Evolutionary conservation across 2,888 invertebrate species (phyloP).

Genomic region (Latheticus oryzae): DNA sequence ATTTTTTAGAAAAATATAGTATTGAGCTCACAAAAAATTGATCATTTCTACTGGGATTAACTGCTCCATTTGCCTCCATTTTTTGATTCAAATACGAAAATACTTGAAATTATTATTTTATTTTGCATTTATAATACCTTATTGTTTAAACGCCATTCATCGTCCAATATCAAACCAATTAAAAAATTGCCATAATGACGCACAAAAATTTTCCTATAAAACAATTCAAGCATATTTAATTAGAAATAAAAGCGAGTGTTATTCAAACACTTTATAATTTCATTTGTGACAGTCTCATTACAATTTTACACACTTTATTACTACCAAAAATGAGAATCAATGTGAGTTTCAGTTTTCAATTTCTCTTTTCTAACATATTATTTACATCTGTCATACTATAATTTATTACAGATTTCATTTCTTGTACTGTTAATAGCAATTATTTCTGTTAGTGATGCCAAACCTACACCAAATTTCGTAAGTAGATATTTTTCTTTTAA

Average conservation of each 20-base stretch:
- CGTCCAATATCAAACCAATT: no score
- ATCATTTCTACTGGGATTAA: no score
- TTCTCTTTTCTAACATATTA: conserved; percentile 1
- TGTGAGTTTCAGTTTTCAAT: conserved; percentile 19
- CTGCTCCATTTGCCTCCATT: no score
- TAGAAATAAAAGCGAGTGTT: conserved; percentile 13
- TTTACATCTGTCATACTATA: conserved; percentile 1
- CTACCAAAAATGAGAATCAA: conserved; percentile 8
- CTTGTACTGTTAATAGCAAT: background rate
- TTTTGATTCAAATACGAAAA: no score
- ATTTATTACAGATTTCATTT: conserved; percentile 25
- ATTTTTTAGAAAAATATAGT: no score
- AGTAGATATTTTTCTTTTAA: background rate
- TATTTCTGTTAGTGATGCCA: conserved; percentile 3
- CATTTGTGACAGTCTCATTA: conserved; percentile 6
- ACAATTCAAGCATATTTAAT: conserved; percentile 10
- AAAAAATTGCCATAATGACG: no score
- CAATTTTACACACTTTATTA: conserved; percentile 9
- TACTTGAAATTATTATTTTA: no score
- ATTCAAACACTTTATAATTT: no score
- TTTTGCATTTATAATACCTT: no score
- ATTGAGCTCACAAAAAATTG: no score
- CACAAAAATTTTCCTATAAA: conserved; percentile 7
- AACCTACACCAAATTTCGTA: conserved; percentile 28
- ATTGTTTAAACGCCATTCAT: no score